Percentiles rank a stretch among this genome's conserved stretches.
phyloP scores from a whole-genome alignment of 2,113 vertebrate species.

The Pedionomus torquatus region DNA sequence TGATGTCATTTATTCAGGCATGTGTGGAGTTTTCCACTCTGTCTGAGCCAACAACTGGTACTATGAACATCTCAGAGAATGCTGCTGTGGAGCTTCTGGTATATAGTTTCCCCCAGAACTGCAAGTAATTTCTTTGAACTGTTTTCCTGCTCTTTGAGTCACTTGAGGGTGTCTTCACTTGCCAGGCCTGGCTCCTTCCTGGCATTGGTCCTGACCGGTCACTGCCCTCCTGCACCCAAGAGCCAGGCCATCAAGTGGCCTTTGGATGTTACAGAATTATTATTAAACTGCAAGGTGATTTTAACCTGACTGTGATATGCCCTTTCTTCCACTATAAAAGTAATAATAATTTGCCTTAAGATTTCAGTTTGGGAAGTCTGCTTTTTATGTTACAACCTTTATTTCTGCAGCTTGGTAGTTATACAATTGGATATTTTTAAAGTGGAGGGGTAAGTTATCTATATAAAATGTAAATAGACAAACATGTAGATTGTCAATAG shows the following conservation, averaged over 20 bases:
- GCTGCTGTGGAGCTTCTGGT: background rate
- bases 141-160: background rate
- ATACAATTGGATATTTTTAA: background rate
- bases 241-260: background rate
- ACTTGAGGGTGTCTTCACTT: background rate
- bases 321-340: background rate
- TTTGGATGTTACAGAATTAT: background rate
- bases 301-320: background rate
- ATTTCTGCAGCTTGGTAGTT: background rate
- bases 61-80: background rate
- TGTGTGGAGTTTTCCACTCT: background rate
- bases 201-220: rapidly evolving
- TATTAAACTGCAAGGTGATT: background rate
- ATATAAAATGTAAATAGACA: background rate
- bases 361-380: background rate
- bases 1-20: background rate
- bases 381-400: background rate
- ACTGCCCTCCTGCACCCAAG: background rate
- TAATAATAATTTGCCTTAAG: background rate
- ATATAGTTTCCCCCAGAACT: background rate
- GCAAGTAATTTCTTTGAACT: background rate
- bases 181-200: background rate
- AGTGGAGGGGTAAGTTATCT: background rate
- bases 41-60: background rate
- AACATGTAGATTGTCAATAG: background rate